A percentile compares a stretch with the other conserved stretches of the same genome.
Conservation (phyloP, 2,888 invertebrate genomes). For the Prenolepis imparis region DNA sequence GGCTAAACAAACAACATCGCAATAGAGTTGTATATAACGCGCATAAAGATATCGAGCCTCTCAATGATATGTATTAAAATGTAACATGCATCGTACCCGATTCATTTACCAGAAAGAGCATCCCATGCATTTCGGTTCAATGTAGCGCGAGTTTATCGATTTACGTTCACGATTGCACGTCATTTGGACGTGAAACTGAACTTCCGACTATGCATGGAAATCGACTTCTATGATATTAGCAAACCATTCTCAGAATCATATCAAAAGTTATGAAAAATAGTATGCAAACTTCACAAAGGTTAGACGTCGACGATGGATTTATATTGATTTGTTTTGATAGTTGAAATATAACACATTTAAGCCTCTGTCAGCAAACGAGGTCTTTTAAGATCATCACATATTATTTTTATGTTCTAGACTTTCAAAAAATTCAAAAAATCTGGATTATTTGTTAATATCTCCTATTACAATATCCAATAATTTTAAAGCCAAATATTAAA, state of each 20-base stretch:
- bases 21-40: slow-evolving; percentile 6
- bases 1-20: slow-evolving; percentile 17
- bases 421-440: too few relatives aligned
- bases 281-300: not conserved
- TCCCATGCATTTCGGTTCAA: not conserved
- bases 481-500: too few relatives aligned
- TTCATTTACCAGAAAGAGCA: slow-evolving; percentile 26
- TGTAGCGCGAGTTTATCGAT: slow-evolving; percentile 22
- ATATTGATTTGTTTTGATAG: not conserved
- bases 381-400: too few relatives aligned
- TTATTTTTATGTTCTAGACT: too few relatives aligned
- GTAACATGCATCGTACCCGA: slow-evolving; percentile 11
- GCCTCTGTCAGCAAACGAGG: too few relatives aligned
- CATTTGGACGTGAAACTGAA: slow-evolving; percentile 30
- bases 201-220: slow-evolving; percentile 17
- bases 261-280: not conserved
- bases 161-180: slow-evolving; percentile 16
- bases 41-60: slow-evolving; percentile 23
- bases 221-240: not conserved
- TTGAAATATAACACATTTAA: not conserved
- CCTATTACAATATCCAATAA: too few relatives aligned
- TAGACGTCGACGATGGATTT: not conserved
- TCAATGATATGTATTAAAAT: slow-evolving; percentile 31
- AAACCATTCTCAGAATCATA: not conserved
- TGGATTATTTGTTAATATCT: too few relatives aligned